Evolutionary conservation across 2,888 invertebrate species (phyloP).

Genomic region (Erynnis tages): DNA sequence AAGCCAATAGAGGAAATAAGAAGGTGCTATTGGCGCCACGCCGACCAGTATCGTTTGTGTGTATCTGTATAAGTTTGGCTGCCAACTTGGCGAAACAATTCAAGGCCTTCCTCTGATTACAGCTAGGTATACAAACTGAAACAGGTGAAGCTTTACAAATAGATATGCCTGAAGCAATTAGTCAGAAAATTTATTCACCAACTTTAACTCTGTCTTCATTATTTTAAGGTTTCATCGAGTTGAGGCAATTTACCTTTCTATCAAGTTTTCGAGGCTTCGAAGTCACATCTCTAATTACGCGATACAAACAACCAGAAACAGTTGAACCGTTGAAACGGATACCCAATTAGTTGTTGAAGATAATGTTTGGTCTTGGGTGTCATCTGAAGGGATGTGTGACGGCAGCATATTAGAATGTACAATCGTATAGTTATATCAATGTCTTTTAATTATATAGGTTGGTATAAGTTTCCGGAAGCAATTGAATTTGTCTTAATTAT

Average conservation of each 20-base stretch:
- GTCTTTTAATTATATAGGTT: no score
- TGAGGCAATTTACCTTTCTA: conserved; percentile 6
- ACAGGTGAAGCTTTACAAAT: conserved; percentile 9
- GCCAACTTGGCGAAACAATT: conserved; percentile 22
- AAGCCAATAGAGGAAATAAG: conserved; percentile 15
- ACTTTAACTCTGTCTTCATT: neutral
- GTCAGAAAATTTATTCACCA: neutral
- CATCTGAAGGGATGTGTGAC: neutral
- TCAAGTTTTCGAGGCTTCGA: conserved; percentile 1
- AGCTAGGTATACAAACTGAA: conserved; percentile 7
- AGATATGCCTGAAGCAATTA: conserved; percentile 12
- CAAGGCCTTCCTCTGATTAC: conserved; percentile 26
- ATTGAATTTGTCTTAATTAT: no score
- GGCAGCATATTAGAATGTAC: neutral
- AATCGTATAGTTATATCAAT: neutral
- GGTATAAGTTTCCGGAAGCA: no score
- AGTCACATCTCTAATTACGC: conserved; percentile 13
- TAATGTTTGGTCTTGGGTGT: neutral
- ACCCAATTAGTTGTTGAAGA: conserved; percentile 9
- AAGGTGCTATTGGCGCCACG: conserved; percentile 1
- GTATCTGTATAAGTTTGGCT: conserved; percentile 13
- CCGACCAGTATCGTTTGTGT: conserved; percentile 16
- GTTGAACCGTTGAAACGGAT: conserved; percentile 20
- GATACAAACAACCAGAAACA: conserved; percentile 17
- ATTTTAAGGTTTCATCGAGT: conserved; percentile 4